Conservation (phyloP, 1,140 invertebrate species). For the Arctopsyche grandis region DNA sequence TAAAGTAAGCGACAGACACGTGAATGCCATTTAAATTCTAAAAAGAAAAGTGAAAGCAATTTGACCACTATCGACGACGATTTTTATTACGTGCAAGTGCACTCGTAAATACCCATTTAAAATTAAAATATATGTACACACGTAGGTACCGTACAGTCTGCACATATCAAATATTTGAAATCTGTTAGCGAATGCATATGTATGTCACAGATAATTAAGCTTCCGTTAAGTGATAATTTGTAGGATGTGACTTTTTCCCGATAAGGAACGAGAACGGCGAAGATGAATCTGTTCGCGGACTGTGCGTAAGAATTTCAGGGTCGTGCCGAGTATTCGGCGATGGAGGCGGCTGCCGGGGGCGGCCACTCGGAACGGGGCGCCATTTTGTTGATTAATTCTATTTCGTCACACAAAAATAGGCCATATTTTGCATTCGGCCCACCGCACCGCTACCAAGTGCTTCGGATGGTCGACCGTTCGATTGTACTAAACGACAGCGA, state of each 20-base stretch:
- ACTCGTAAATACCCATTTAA: background rate
- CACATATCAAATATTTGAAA: background rate
- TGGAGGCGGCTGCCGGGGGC: no score
- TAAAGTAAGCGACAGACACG: no score
- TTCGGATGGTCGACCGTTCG: no score
- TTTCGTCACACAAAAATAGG: no score
- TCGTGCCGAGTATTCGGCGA: no score
- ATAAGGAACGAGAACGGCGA: conserved; percentile 4
- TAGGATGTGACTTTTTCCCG: background rate
- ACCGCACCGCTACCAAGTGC: no score
- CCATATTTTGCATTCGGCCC: no score
- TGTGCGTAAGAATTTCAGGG: no score
- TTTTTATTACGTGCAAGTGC: background rate
- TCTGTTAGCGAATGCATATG: background rate
- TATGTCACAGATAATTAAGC: background rate
- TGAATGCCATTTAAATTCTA: background rate
- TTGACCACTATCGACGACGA: background rate
- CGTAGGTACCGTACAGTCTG: background rate
- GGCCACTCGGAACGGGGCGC: no score
- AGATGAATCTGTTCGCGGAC: background rate
- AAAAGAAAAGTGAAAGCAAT: conserved; percentile 24
- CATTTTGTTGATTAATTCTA: no score
- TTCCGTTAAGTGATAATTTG: background rate
- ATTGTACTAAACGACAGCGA: no score
- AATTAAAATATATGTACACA: no score